A percentile compares a stretch with the other conserved stretches of the same genome.
Conservation (phyloP, 2,888 invertebrate species). For the Macrophya annulata region DNA sequence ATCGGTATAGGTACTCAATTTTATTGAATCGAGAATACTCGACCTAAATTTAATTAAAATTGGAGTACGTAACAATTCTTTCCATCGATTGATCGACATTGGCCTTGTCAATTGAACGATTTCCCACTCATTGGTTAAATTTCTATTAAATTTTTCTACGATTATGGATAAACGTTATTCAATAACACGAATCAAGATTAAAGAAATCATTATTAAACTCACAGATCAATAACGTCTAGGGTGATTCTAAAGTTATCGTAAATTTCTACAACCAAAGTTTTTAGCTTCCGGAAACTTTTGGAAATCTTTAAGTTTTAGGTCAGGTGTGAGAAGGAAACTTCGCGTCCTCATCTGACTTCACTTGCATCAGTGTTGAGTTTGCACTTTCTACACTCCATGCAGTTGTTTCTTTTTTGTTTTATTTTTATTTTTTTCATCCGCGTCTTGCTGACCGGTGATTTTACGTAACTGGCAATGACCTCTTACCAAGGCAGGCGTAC, state of each 20-base stretch:
- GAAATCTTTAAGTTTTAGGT: constrained; percentile 13
- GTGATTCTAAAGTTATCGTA: background rate
- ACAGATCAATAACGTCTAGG: background rate
- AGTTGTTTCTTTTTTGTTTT: constrained; percentile 3
- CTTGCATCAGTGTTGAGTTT: constrained; percentile 54
- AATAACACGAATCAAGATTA: background rate
- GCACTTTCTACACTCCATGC: constrained; percentile 72
- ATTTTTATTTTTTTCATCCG: background rate
- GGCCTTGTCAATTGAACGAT: background rate
- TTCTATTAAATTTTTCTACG: background rate
- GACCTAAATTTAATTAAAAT: constrained; percentile 36
- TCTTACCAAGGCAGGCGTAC: constrained; percentile 8
- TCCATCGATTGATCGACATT: background rate
- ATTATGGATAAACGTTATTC: background rate
- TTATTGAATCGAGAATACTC: constrained; percentile 20
- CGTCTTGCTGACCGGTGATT: constrained; percentile 61
- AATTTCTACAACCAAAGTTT: background rate
- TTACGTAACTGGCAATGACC: constrained; percentile 78
- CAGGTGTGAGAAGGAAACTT: background rate
- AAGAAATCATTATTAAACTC: background rate
- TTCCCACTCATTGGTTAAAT: background rate
- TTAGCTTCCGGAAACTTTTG: constrained; percentile 7
- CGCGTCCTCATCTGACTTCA: constrained; percentile 56
- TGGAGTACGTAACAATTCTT: background rate
- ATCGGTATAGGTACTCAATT: constrained; percentile 11